Base-by-base conservation (phyloP, 2,888 invertebrate genomes). In the Leptura quadrifasciata region DNA sequence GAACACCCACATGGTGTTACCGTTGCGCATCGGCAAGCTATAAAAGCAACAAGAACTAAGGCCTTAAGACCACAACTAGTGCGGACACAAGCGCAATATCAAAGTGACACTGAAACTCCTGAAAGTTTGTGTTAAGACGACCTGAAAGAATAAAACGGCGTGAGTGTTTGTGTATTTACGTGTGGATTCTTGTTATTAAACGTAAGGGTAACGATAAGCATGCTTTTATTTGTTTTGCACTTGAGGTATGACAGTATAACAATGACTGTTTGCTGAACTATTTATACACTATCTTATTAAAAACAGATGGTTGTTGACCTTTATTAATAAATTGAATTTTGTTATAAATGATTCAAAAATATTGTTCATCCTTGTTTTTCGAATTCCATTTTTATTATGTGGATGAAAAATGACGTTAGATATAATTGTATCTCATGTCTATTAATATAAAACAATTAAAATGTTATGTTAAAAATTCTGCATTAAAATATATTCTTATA, bases 1-100 rank as follows among this genome's bases (percentile, higher is more conserved):
- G 72, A 68, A 79, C 83, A 82, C 84, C 84, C 83, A 84, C 84
- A 81, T 81, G 78, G 79, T 73, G 52, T 76, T 75, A 80, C 76
- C 80, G 79, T 76, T 39, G 63, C 70, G 78, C 79, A 79, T 77
- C 77, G 60, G 74, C 76, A 72, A 69, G 75, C 79, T 83, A 83
- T 83, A 83, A 81, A 83, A 82, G 82, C 74, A 71, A 76, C 58
- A 65, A 71, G 58, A 70, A 75, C 72, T 77, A 78, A 76, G 72
- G 72, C 65, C 73, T 63, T 67, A 70, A 75, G 67, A 76, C 77
- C 80, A 82, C 77, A 79, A 76, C 69, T 69, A 74, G 61, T 58
- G 76, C 72, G 69, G 74, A 60, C 31, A 35, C 61, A 74, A 35
- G 17, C 72, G 31, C 35, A 8, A 17, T 5, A 47, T 35, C 31